Evolutionary conservation across 2,888 invertebrate species (phyloP), one percentile per base, ranked within the genome.

Genomic region (Lithophane semibrunnea): DNA sequence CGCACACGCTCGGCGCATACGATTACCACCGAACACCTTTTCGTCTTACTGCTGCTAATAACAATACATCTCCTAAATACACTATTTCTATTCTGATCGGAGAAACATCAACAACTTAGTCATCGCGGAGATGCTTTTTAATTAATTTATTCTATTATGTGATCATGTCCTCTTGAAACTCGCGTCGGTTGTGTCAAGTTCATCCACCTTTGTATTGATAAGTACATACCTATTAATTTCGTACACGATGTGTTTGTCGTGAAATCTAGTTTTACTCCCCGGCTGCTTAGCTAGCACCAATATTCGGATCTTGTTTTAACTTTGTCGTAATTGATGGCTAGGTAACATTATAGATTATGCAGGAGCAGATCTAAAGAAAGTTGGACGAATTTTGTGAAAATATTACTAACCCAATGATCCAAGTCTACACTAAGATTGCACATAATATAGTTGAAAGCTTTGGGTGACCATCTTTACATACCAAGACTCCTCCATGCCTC

Each of bases 1-100:
- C 86, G 90, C 87, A 90, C 82, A 81, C 89, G 90, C 90, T 92
- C 89, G 90, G 89, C 91, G 95, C 93, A 95, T 95, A 93, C 85
- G 85, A 94, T 94, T 94, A 94, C 37, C 29, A 83, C 75, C 64
- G 47, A 70, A 79, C 75, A 79, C 76, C 52, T 74, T 76, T 84
- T 86, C 85, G 79, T 75, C 86, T 78, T 85, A 82, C 78, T 58
- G 18, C n/a, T 10, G 12, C 71, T 70, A 78, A 76, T 86, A 83
- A 73, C 70, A 58, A 83, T 85, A 81, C 58, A 68, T 84, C 66
- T 84, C 47, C 52, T 66, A 76, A 85, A 86, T 80, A 70, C 69
- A 79, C 83, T 70, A 88, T 87, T 88, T 78, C 76, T 85, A 88
- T 88, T 83, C 87, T 49, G 47, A 68, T 72, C 63, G 66, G 16